Percentiles rank a stretch among this genome's conserved stretches.
Evolutionary conservation across 2,113 vertebrate genomes (phyloP).

Genomic region (Perca schrenkii): DNA sequence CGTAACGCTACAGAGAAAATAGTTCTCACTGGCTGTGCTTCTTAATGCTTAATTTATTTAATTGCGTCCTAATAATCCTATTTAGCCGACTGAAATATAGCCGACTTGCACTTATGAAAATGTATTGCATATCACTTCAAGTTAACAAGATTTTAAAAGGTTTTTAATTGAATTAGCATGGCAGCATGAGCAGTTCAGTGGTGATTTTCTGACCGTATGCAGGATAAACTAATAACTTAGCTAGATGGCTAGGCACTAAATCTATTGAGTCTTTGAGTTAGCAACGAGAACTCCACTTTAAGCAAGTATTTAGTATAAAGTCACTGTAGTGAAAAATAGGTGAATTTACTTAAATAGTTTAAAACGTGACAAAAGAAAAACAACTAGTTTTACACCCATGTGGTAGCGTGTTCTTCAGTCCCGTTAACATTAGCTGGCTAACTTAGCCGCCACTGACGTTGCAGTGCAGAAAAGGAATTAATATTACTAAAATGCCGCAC

Average conservation of each 20-base stretch:
- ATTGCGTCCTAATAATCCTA: too few species aligned
- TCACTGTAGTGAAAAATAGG: fast-evolving
- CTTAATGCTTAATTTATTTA: too few species aligned
- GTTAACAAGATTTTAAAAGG: too few species aligned
- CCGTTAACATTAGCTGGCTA: slow-evolving; percentile 15
- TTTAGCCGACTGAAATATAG: too few species aligned
- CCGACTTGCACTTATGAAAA: too few species aligned
- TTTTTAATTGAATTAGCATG: too few species aligned
- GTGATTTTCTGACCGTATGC: neutral
- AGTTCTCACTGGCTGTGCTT: too few species aligned
- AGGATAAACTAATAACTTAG: too few species aligned
- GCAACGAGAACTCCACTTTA: fast-evolving
- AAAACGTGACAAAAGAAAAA: neutral
- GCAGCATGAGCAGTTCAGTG: fast-evolving
- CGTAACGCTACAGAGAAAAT: too few species aligned
- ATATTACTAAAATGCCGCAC: fast-evolving
- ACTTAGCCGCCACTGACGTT: neutral
- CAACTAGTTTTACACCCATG: slow-evolving; percentile 8
- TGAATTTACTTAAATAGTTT: neutral
- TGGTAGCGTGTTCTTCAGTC: slow-evolving; percentile 9
- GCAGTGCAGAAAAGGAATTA: neutral
- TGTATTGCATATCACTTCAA: too few species aligned
- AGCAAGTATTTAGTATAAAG: fast-evolving
- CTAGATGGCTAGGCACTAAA: too few species aligned
- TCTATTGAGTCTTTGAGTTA: neutral